Percentiles rank a stretch among this genome's conserved stretches.
phyloP scores from a whole-genome alignment of 2,888 invertebrate genomes.

The Neocrepidodera transversa region DNA sequence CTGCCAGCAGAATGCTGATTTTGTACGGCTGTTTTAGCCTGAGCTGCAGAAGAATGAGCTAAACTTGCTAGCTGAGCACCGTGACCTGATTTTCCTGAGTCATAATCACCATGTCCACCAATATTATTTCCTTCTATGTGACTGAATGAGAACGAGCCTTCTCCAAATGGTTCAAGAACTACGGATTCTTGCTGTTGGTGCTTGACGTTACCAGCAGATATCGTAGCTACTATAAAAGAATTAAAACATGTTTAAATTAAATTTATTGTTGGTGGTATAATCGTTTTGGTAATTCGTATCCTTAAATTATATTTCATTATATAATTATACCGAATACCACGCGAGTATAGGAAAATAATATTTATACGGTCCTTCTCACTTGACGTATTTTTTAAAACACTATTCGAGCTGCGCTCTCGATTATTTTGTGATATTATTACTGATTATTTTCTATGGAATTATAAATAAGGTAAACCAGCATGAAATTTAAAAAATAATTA shows the following conservation, averaged over 20 bases:
- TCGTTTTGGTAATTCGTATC: no score
- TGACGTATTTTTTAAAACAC: no score
- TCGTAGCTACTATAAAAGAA: constrained; percentile 7
- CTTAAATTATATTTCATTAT: no score
- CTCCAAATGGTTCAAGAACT: constrained; percentile 22
- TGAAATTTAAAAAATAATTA: no score
- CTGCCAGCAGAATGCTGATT: constrained; percentile 76
- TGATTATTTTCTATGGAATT: no score
- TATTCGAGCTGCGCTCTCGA: no score
- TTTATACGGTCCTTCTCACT: no score
- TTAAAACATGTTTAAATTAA: not conserved
- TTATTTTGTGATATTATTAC: no score
- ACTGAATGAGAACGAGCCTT: constrained; percentile 18
- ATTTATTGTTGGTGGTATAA: no score
- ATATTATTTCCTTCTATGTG: constrained; percentile 15
- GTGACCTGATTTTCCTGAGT: constrained; percentile 42
- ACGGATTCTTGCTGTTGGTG: constrained; percentile 11
- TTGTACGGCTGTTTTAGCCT: constrained; percentile 71
- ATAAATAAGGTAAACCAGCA: no score
- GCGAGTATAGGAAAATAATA: no score
- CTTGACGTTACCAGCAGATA: constrained; percentile 10
- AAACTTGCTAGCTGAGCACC: constrained; percentile 73
- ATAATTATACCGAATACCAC: no score
- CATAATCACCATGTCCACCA: constrained; percentile 4
- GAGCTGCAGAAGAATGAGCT: constrained; percentile 73